A percentile compares a stretch with the other conserved stretches of the same genome.
Evolutionary conservation across 2,797 vertebrate genomes (phyloP).

Genomic region (Salarias fasciatus): DNA sequence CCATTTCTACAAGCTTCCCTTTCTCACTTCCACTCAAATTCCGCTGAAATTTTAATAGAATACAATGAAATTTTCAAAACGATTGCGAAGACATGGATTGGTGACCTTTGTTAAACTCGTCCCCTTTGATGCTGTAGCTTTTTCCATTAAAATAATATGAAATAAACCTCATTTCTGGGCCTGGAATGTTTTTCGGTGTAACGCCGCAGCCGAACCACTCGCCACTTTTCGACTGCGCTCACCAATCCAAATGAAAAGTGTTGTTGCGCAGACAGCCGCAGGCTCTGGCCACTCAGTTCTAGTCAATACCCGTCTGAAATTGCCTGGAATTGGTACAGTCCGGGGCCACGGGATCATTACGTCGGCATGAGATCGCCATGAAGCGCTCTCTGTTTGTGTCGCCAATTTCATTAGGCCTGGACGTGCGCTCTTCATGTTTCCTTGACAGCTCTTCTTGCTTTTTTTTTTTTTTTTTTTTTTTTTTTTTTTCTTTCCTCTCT

Average conservation of each 20-base stretch:
- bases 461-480: too few species aligned
- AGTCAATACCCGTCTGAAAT: constrained; percentile 71
- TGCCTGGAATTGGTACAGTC: constrained; percentile 53
- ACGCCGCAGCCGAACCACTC: constrained; percentile 18
- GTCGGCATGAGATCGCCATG: constrained; percentile 41
- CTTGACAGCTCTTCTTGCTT: constrained; percentile 30
- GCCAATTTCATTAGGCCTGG: constrained; percentile 62
- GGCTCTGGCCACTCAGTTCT: constrained; percentile 50
- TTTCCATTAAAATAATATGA: constrained; percentile 48
- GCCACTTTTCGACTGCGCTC: constrained; percentile 18
- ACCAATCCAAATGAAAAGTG: constrained; percentile 65
- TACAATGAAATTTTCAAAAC: constrained; percentile 4
- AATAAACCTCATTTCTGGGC: constrained; percentile 24
- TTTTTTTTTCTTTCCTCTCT: neutral
- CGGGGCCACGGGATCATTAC: constrained; percentile 47
- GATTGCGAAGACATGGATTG: neutral
- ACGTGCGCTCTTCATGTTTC: constrained; percentile 38
- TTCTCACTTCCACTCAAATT: neutral
- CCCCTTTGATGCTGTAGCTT: constrained; percentile 38
- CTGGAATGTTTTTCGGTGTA: constrained; percentile 42
- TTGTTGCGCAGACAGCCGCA: constrained; percentile 49
- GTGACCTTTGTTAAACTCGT: constrained; percentile 7
- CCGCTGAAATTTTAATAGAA: neutral
- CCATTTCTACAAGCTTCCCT: neutral
- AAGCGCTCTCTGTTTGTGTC: constrained; percentile 40